A percentile compares a stretch with the other conserved stretches of the same genome.
Evolutionary conservation across 2,888 invertebrate species (phyloP).

Genomic region (Pammene fasciana): DNA sequence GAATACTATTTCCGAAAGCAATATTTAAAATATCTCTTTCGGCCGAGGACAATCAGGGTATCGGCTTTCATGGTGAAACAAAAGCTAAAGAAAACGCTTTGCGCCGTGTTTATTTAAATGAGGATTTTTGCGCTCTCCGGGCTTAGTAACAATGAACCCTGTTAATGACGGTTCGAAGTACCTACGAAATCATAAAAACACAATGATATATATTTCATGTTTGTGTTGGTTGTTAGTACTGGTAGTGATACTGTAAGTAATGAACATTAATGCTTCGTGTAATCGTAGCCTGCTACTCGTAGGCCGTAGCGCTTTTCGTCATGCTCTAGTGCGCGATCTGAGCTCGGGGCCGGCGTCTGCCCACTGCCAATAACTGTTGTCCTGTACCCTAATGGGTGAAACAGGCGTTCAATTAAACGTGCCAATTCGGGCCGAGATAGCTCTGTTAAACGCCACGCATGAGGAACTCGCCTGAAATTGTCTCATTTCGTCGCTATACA

Average conservation of each 20-base stretch:
- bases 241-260: neutral
- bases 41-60: constrained; percentile 45
- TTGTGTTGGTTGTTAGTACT: neutral
- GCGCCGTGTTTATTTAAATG: constrained; percentile 33
- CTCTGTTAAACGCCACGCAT: constrained; percentile 62
- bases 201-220: neutral
- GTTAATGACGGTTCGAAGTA: constrained; percentile 31
- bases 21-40: constrained; percentile 59
- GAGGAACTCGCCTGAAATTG: constrained; percentile 53
- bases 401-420: constrained; percentile 77
- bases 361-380: constrained; percentile 73
- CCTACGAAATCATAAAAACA: neutral
- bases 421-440: constrained; percentile 68
- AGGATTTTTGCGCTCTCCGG: constrained; percentile 27
- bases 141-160: constrained; percentile 16
- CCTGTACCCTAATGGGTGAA: constrained; percentile 71
- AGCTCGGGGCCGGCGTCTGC: constrained; percentile 47
- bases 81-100: constrained; percentile 29
- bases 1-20: constrained; percentile 70
- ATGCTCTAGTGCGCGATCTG: constrained; percentile 48
- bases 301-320: constrained; percentile 48
- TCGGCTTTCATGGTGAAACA: constrained; percentile 37
- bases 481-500: constrained; percentile 53
- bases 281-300: constrained; percentile 30
- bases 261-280: constrained; percentile 10